Evolutionary conservation across 2,113 vertebrate species (phyloP).

Genomic region (Notechis scutatus): DNA sequence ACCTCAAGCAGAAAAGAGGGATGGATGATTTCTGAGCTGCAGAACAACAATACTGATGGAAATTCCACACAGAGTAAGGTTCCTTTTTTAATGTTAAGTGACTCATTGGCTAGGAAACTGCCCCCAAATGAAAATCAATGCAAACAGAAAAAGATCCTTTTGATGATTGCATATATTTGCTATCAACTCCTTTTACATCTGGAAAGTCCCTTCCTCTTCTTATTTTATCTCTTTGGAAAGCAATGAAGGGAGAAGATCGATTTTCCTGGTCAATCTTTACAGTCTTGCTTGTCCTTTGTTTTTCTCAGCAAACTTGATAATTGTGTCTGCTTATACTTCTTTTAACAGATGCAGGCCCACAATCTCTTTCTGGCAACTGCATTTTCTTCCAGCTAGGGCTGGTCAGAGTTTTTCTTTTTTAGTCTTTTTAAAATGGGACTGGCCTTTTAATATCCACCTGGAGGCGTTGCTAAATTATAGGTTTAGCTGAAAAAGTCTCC

Average conservation of each 20-base stretch:
- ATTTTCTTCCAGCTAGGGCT: neutral
- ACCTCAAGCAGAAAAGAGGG: neutral
- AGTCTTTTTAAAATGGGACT: neutral
- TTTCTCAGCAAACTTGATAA: neutral
- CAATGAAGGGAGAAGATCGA: neutral
- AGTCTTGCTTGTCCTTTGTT: neutral
- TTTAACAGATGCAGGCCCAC: neutral
- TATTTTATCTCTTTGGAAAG: neutral
- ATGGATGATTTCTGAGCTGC: neutral
- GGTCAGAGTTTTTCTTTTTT: neutral
- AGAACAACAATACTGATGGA: neutral
- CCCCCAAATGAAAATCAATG: neutral
- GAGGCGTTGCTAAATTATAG: slow-evolving; percentile 5
- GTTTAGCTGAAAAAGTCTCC: neutral
- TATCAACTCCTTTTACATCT: neutral
- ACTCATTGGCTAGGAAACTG: neutral
- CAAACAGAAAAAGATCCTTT: neutral
- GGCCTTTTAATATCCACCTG: neutral
- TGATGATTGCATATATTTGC: neutral
- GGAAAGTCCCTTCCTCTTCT: too few relatives aligned
- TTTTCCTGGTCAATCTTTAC: neutral
- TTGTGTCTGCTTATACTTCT: neutral
- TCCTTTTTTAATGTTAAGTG: neutral
- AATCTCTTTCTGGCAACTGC: neutral
- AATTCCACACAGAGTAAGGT: neutral